Evolutionary conservation across 2,888 invertebrate genomes (phyloP).

Genomic region (Rosalia funebris): DNA sequence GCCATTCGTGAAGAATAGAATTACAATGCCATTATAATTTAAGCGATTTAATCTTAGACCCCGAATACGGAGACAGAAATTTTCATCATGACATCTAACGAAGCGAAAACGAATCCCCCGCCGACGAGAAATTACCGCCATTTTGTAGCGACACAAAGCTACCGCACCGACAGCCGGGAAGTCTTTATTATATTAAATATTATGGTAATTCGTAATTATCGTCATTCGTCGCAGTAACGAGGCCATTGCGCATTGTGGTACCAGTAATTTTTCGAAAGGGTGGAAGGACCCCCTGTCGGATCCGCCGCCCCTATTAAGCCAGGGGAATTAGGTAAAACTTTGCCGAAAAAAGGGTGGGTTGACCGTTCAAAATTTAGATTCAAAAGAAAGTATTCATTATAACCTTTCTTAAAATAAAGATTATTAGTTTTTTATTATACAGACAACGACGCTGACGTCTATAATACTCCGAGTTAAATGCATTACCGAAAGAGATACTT

Average conservation of each 20-base stretch:
- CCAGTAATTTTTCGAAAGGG: slow-evolving; percentile 28
- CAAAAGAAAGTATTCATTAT: too few relatives aligned
- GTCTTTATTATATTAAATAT: slow-evolving; percentile 60
- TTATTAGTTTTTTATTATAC: too few relatives aligned
- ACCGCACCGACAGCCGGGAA: slow-evolving; percentile 51
- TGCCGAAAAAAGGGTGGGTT: too few relatives aligned
- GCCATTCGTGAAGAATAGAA: slow-evolving; percentile 51
- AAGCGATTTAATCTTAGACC: slow-evolving; percentile 55
- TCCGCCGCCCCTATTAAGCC: not conserved
- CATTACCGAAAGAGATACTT: too few relatives aligned
- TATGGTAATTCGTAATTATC: slow-evolving; percentile 60
- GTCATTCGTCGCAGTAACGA: slow-evolving; percentile 49
- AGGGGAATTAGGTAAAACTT: too few relatives aligned
- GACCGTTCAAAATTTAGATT: too few relatives aligned
- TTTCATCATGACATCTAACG: slow-evolving; percentile 58
- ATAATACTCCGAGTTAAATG: too few relatives aligned
- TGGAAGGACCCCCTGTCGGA: not conserved
- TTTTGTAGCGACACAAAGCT: slow-evolving; percentile 56
- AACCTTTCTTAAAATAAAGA: too few relatives aligned
- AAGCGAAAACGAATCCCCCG: slow-evolving; percentile 56
- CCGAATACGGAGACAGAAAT: slow-evolving; percentile 48
- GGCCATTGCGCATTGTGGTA: slow-evolving; percentile 43
- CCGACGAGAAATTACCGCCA: slow-evolving; percentile 58
- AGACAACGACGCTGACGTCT: too few relatives aligned
- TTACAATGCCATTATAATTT: slow-evolving; percentile 57